phyloP scores from a whole-genome alignment of 2,797 vertebrate species.

The Pseudomugil gertrudae region DNA sequence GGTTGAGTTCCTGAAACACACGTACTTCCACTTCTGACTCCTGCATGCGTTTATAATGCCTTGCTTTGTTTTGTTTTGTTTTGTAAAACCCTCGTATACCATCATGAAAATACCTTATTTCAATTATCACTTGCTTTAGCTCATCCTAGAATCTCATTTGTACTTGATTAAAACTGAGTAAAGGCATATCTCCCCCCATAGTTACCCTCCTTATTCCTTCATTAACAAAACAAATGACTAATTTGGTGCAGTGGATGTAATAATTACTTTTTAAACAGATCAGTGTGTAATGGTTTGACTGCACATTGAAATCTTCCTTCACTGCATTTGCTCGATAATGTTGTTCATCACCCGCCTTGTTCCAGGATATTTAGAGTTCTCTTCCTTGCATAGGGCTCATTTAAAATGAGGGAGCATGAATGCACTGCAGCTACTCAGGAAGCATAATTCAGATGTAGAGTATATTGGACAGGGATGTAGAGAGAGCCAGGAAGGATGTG shows the following conservation, averaged over 20 bases:
- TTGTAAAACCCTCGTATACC: background rate
- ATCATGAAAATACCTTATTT: background rate
- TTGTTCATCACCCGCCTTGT: background rate
- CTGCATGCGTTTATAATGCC: background rate
- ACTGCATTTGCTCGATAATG: background rate
- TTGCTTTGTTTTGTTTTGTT: background rate
- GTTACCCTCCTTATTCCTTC: background rate
- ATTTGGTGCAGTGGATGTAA: background rate
- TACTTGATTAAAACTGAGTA: background rate
- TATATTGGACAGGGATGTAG: slow-evolving; percentile 34
- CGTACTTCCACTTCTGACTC: background rate
- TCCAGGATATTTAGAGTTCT: background rate
- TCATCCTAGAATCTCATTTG: background rate
- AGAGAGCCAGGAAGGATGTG: slow-evolving; percentile 62
- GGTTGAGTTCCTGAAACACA: background rate
- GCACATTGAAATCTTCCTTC: background rate
- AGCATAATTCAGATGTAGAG: slow-evolving; percentile 38
- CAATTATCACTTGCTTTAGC: background rate
- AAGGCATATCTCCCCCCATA: background rate
- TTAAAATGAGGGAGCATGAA: slow-evolving; percentile 7
- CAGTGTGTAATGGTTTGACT: background rate
- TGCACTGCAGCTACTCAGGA: slow-evolving; percentile 34
- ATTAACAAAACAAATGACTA: slow-evolving; percentile 1
- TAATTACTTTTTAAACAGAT: slow-evolving; percentile 2
- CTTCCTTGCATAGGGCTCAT: background rate